Evolutionary conservation across 1,140 invertebrate species (phyloP).

Genomic region (Hydropsyche tenuis): DNA sequence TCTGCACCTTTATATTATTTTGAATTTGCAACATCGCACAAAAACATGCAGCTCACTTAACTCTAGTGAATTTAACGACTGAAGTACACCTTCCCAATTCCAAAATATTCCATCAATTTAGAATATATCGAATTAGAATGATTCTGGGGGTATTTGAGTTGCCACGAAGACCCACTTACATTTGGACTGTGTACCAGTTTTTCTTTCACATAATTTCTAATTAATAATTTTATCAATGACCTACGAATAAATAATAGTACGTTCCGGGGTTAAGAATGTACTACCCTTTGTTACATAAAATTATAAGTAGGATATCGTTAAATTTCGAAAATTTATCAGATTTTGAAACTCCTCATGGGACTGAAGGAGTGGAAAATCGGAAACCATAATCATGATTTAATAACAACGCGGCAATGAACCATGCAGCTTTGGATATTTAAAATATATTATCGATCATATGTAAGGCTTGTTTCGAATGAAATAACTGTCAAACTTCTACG

Average conservation of each 20-base stretch:
- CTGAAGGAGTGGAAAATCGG: background rate
- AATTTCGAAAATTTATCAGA: conserved; percentile 36
- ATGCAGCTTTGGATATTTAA: background rate
- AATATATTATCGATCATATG: conserved; percentile 4
- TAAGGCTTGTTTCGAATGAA: background rate
- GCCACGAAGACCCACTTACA: too few species aligned
- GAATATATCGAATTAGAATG: too few species aligned
- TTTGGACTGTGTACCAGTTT: too few species aligned
- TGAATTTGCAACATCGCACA: conserved; percentile 60
- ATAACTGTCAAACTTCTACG: background rate
- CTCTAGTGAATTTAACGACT: conserved; percentile 74
- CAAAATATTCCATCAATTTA: conserved; percentile 84
- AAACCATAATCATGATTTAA: conserved; percentile 2
- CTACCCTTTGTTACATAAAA: conserved; percentile 71
- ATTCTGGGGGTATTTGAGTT: too few species aligned
- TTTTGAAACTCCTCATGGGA: background rate
- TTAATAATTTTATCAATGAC: conserved; percentile 53
- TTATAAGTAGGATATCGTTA: conserved; percentile 43
- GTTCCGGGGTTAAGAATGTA: conserved; percentile 78
- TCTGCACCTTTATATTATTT: conserved; percentile 70
- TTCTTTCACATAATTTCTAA: too few species aligned
- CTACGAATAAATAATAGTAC: conserved; percentile 69
- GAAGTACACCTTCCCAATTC: conserved; percentile 85
- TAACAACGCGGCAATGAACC: background rate
- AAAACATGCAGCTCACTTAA: conserved; percentile 62